These are phyloP conservation scores for Trichacis sp. DNA, from an alignment of 2,888 invertebrate genomes.

Conservation along the genomic window DNA sequence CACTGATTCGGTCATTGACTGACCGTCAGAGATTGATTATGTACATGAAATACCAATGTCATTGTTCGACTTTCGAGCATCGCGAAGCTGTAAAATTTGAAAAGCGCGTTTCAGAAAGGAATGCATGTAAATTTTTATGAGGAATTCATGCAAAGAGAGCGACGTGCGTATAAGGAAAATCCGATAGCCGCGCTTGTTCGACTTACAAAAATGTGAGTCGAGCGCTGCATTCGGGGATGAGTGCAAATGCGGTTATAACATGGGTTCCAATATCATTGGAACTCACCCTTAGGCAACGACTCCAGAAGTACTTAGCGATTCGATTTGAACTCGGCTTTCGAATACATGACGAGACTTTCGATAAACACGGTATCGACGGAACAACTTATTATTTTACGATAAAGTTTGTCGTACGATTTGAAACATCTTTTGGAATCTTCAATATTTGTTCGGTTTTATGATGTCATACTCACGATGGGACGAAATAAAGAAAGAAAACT, in stretches of 20 bases:
- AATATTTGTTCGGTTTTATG: no score
- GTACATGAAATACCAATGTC: no score
- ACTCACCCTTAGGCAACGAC: neutral
- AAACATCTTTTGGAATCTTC: no score
- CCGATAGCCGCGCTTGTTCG: neutral
- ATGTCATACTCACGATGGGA: no score
- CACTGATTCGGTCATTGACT: no score
- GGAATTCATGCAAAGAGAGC: neutral
- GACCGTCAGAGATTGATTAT: no score
- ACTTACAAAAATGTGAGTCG: neutral
- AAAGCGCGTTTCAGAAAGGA: neutral
- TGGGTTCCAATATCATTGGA: neutral
- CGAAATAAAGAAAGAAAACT: no score
- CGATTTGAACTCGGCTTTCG: neutral
- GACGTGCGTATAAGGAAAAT: neutral
- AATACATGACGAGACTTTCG: neutral
- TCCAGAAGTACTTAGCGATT: constrained; percentile 2
- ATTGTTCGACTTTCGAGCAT: no score
- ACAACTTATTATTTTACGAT: neutral
- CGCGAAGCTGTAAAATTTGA: no score
- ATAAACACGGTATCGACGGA: neutral
- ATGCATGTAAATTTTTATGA: neutral
- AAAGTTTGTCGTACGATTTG: no score
- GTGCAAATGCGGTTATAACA: neutral
- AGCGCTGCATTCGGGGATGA: neutral